These are phyloP conservation scores for Lagopus muta DNA, from an alignment of 2,113 vertebrate genomes.

Conservation along the genomic window DNA sequence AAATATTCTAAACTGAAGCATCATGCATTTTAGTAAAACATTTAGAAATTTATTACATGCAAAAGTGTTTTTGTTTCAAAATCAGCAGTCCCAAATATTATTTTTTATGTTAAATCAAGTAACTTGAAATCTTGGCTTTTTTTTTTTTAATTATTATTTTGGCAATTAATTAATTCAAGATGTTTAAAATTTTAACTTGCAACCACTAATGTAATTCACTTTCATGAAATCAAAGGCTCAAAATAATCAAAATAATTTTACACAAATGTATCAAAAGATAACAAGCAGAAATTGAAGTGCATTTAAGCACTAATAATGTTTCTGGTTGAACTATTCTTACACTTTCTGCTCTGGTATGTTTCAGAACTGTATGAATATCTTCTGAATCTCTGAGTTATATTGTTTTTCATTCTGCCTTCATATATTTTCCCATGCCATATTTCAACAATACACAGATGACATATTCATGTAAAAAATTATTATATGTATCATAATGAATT, in stretches of 20 bases:
- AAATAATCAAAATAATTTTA: not conserved
- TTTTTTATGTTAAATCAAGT: not conserved
- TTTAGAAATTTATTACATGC: not conserved
- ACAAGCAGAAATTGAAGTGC: not conserved
- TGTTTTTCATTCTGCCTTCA: not conserved
- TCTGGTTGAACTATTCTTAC: not conserved
- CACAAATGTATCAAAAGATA: not conserved
- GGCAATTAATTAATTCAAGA: not conserved
- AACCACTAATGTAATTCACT: not conserved
- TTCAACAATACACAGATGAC: not conserved
- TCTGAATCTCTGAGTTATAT: not conserved
- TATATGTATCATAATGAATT: not conserved
- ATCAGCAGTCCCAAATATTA: not conserved
- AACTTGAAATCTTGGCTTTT: not conserved
- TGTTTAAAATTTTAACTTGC: constrained; percentile 23
- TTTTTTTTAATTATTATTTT: no score
- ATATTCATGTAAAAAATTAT: not conserved
- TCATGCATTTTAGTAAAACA: not conserved
- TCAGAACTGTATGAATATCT: not conserved
- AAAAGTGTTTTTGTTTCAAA: not conserved
- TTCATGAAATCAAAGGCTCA: not conserved
- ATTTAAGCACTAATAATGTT: not conserved
- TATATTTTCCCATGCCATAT: not conserved
- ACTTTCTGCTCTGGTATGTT: not conserved
- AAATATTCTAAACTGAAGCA: not conserved